phyloP scores from a whole-genome alignment of 2,888 invertebrate species.

The Frankliniella fusca region DNA sequence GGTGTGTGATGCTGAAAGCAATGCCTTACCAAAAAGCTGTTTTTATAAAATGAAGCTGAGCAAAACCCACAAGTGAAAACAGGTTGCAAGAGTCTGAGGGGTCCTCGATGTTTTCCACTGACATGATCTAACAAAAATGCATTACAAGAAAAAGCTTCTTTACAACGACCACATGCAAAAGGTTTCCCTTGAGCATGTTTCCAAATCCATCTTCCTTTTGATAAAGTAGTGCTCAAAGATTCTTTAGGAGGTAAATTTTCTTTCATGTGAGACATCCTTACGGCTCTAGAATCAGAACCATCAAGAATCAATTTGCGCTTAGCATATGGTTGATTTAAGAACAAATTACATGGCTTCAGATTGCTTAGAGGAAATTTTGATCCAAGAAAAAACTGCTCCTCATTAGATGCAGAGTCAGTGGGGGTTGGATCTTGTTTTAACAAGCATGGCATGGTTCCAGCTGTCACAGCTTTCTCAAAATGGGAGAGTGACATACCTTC shows the following conservation, averaged over 20 bases:
- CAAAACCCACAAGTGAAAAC: constrained; percentile 42
- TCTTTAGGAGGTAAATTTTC: constrained; percentile 2
- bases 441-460: too few relatives aligned
- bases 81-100: constrained; percentile 39
- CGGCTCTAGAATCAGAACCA: not conserved
- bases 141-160: constrained; percentile 39
- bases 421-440: not conserved
- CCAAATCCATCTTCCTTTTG: constrained; percentile 27
- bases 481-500: not conserved
- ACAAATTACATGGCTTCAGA: not conserved
- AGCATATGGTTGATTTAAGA: constrained; percentile 4
- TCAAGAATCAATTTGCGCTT: not conserved
- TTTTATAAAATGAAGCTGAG: constrained; percentile 43
- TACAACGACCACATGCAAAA: constrained; percentile 42
- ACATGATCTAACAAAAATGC: constrained; percentile 40
- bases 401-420: not conserved
- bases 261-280: not conserved
- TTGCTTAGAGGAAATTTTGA: not conserved
- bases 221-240: not conserved
- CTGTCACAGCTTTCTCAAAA: not conserved
- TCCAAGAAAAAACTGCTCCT: not conserved
- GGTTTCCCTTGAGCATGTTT: constrained; percentile 30
- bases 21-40: constrained; percentile 42
- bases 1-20: constrained; percentile 41
- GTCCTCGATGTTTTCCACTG: constrained; percentile 39